phyloP scores from a whole-genome alignment of 2,797 vertebrate genomes.

The Danio jaintianensis region DNA sequence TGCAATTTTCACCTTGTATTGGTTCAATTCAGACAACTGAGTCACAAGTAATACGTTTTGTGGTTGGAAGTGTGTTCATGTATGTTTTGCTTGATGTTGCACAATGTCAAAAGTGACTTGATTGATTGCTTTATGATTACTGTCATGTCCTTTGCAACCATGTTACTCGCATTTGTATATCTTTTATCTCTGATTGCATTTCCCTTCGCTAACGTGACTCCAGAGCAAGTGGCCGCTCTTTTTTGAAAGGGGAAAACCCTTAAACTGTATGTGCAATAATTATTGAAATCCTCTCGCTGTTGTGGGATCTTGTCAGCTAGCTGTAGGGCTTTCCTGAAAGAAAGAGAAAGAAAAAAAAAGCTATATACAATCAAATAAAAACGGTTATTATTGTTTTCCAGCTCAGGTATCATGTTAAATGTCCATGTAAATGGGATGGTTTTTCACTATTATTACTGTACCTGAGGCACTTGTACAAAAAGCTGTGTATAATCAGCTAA shows the following conservation, averaged over 20 bases:
- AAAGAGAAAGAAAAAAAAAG: background rate
- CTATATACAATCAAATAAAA: slow-evolving; percentile 23
- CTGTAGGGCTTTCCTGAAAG: slow-evolving; percentile 29
- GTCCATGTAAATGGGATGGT: slow-evolving; percentile 14
- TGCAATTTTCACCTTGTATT: no score
- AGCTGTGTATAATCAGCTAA: background rate
- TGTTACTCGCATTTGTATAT: slow-evolving; percentile 8
- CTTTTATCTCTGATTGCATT: slow-evolving; percentile 8
- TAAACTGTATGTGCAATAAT: slow-evolving; percentile 45
- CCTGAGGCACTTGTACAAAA: background rate
- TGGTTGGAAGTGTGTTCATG: background rate
- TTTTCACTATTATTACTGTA: background rate
- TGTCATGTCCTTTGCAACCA: background rate
- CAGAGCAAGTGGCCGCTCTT: slow-evolving; percentile 22
- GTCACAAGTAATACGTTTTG: no score
- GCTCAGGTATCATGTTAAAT: slow-evolving; percentile 10
- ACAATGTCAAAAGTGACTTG: background rate
- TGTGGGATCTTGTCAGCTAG: slow-evolving; percentile 23
- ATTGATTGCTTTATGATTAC: slow-evolving; percentile 18
- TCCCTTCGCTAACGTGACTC: slow-evolving; percentile 10
- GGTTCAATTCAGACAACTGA: no score
- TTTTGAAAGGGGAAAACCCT: background rate
- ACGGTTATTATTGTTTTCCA: background rate
- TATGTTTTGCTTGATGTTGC: slow-evolving; percentile 39
- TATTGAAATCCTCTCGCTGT: slow-evolving; percentile 7